Conservation (phyloP, 2,888 invertebrate species). For the Drosophila kambysellisi region DNA sequence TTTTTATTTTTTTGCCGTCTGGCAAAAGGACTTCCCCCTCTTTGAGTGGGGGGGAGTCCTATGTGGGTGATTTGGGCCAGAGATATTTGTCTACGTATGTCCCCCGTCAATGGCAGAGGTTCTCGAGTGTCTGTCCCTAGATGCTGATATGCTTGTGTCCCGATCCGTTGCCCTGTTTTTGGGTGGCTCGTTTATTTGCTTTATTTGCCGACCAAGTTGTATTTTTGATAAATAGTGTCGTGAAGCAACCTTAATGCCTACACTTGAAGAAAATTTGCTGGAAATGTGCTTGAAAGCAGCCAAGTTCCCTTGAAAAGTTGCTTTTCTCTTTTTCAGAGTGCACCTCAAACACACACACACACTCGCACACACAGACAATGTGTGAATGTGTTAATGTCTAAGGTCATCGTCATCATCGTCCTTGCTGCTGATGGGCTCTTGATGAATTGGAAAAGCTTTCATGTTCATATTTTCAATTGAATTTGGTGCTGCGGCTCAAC, state of each 20-base stretch:
- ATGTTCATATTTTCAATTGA: constrained; percentile 77
- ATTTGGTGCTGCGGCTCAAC: constrained; percentile 35
- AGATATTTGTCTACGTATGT: constrained; percentile 39
- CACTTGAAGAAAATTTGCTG: background rate
- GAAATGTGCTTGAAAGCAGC: background rate
- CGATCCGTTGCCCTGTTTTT: constrained; percentile 51
- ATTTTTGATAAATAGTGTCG: constrained; percentile 63
- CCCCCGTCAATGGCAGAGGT: constrained; percentile 71
- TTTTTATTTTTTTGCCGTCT: constrained; percentile 45
- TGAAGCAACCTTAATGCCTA: constrained; percentile 29
- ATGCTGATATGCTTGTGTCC: constrained; percentile 40
- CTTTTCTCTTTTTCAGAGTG: background rate
- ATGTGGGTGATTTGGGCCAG: constrained; percentile 23
- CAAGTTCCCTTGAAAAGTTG: background rate
- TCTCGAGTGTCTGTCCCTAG: constrained; percentile 23
- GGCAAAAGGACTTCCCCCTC: constrained; percentile 18
- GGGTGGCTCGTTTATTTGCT: constrained; percentile 65
- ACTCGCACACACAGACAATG: constrained; percentile 1
- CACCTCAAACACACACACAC: background rate
- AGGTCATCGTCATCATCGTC: constrained; percentile 51
- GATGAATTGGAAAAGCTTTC: constrained; percentile 74
- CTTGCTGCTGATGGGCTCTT: constrained; percentile 36
- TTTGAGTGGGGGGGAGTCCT: constrained; percentile 40
- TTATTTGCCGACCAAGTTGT: constrained; percentile 38
- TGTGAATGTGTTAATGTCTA: constrained; percentile 77